Evolutionary conservation across 2,113 vertebrate species (phyloP), one percentile per base, ranked within the genome.

Genomic region (Cyprinodon tularosa): DNA sequence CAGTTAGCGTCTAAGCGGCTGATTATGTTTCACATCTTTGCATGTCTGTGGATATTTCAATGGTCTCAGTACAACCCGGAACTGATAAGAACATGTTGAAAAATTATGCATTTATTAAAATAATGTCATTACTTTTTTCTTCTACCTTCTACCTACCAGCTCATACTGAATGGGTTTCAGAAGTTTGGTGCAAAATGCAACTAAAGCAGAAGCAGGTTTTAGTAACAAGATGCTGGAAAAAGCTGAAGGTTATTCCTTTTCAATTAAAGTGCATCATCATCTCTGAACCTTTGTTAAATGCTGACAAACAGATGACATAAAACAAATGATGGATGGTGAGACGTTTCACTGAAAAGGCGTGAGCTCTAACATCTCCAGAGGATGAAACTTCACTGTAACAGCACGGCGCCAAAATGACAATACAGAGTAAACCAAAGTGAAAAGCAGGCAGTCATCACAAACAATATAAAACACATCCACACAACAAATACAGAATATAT

Each of bases 381-480:
- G 74, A 87, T 68, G 71, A 47, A 38, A 88, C 67, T 84, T 91
- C 65, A 90, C 89, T 77, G 86, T 82, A 85, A 89, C 77, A 68
- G 69, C 83, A 90, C 91, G 79, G 88, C 87, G 90, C 66, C 75
- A 74, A 90, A 80, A 90, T 91, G 90, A 87, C 78, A 83, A 84
- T 88, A 90, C 81, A 85, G 71, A 90, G 88, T 88, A 71, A 65
- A 48, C 85, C 38, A 22, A 83, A 88, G 84, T 80, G 85, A 84
- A 90, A 84, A 89, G 85, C 86, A 90, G 86, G 87, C 86, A 75
- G 53, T 69, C 78, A 76, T 78, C 65, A 75, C 53, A 71, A 78
- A 83, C 62, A 76, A 85, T 73, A 87, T 73, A 85, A 83, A 88
- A 84, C 77, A 86, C 70, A 36, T 75, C 77, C 78, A 92, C 77